A percentile compares a stretch with the other conserved stretches of the same genome.
Conservation (phyloP, 2,113 vertebrate species). For the Equus quagga region DNA sequence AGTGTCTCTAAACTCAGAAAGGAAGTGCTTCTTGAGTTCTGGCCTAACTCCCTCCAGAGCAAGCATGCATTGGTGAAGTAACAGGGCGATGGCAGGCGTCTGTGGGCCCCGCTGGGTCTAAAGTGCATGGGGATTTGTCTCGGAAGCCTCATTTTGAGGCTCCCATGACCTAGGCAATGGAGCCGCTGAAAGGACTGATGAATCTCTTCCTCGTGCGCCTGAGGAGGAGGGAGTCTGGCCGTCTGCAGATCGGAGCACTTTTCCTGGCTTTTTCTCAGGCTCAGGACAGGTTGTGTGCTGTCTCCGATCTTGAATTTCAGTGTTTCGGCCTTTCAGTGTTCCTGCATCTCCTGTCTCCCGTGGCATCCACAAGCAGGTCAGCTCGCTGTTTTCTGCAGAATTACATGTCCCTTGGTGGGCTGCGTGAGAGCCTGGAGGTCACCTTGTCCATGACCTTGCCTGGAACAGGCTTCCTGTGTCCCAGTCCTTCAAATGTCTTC, state of each 20-base stretch:
- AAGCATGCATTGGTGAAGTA: neutral
- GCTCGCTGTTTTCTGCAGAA: neutral
- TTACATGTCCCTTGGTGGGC: neutral
- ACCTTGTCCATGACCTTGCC: neutral
- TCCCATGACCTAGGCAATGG: neutral
- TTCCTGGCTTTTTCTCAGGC: neutral
- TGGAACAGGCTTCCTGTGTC: neutral
- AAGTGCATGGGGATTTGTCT: conserved; percentile 11
- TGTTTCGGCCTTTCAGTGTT: conserved; percentile 14
- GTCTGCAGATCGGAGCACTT: neutral
- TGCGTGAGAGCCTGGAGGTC: neutral
- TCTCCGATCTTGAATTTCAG: neutral
- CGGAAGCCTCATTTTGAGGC: conserved; percentile 16
- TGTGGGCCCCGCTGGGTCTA: conserved; percentile 65
- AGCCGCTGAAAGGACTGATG: neutral
- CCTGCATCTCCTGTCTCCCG: neutral
- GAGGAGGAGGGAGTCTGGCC: neutral
- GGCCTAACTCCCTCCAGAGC: conserved; percentile 50
- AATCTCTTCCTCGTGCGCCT: neutral
- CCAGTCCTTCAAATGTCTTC: neutral
- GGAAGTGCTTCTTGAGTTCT: conserved; percentile 73
- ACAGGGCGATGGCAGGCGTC: neutral
- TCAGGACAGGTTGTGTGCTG: neutral
- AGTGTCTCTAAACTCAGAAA: neutral
- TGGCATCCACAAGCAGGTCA: neutral